Evolutionary conservation across 2,888 invertebrate genomes (phyloP), one percentile per base, ranked within the genome.

Genomic region (Listrodromus nycthemerus): DNA sequence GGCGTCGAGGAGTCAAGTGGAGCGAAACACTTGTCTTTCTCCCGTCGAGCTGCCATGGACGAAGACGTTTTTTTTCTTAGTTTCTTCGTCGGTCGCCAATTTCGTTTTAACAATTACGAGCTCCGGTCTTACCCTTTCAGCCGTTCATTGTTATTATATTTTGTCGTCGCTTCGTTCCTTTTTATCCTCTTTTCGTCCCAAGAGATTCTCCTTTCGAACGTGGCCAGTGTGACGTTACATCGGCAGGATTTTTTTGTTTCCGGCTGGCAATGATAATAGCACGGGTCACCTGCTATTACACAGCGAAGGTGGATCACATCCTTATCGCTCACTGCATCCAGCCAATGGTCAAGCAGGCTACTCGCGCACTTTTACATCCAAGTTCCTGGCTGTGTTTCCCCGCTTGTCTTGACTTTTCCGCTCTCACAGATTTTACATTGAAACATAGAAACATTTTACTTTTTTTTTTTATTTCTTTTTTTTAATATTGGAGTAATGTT

Each of bases 271-370:
- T 88, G 88, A 88, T 90, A 90, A 90, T 89, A 89, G 89, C 89
- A 71, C 87, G 88, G 89, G 89, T 90, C 89, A 90, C 89, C 89
- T 86, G 89, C 86, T 88, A 88, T 91, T 89, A 89, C 85, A 84
- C 82, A 73, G 78, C 76, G 80, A 76, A 85, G 77, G 80, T 78
- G 74, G 77, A 88, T 86, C 88, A 87, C 91, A 89, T 90, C 90
- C 87, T 91, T 88, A 90, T 91, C 89, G 88, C 90, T 89, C 87
- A 86, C 65, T 74, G 5, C 86, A 86, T 86, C 85, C 85, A 79
- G 80, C 84, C 74, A 70, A 75, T 69, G 48, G 67, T 21, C 76
- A 83, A 61, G 71, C 81, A 41, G 48, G 55, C 67, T 66, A 67
- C 70, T 24, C 75, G 63, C 19, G 41, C n/a, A 69, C 65, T 71